Evolutionary conservation across 2,888 invertebrate species (phyloP).

Genomic region (Cylloceria caligata): DNA sequence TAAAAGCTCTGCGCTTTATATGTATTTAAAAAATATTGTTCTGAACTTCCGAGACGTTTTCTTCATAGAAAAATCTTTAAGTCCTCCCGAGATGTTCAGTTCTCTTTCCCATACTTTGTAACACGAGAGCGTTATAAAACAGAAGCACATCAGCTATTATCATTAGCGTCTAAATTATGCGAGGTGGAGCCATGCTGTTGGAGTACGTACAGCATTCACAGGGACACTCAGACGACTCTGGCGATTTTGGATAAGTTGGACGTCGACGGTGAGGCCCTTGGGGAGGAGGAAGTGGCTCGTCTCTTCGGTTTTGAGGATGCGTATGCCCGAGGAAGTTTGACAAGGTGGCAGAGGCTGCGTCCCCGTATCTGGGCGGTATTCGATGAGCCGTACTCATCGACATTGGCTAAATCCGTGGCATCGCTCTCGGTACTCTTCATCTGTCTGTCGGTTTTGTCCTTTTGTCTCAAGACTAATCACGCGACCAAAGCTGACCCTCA

Average conservation of each 20-base stretch:
- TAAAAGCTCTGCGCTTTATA: too few species aligned
- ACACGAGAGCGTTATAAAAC: background rate
- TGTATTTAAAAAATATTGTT: too few species aligned
- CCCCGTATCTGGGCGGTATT: slow-evolving; percentile 98
- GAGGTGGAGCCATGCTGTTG: slow-evolving; percentile 98
- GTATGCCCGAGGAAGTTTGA: slow-evolving; percentile 91
- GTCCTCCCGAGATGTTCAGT: background rate
- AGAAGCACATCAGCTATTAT: slow-evolving; percentile 43
- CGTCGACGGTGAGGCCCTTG: slow-evolving; percentile 96
- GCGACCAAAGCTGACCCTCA: slow-evolving; percentile 56
- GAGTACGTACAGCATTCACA: slow-evolving; percentile 97
- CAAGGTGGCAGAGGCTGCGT: slow-evolving; percentile 95
- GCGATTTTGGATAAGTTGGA: slow-evolving; percentile 98
- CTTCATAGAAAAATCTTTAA: background rate
- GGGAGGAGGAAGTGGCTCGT: slow-evolving; percentile 96
- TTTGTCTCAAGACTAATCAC: slow-evolving; percentile 97
- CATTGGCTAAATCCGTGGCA: slow-evolving; percentile 96
- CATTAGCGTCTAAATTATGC: slow-evolving; percentile 51
- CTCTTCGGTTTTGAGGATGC: slow-evolving; percentile 96
- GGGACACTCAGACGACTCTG: slow-evolving; percentile 96
- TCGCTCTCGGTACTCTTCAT: slow-evolving; percentile 98
- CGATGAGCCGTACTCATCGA: slow-evolving; percentile 98
- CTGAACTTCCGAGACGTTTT: background rate
- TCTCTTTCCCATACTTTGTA: background rate
- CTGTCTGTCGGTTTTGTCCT: slow-evolving; percentile 97